These are phyloP conservation scores for Urocynchramus pylzowi DNA, from an alignment of 2,113 vertebrate species.

Conservation along the genomic window DNA sequence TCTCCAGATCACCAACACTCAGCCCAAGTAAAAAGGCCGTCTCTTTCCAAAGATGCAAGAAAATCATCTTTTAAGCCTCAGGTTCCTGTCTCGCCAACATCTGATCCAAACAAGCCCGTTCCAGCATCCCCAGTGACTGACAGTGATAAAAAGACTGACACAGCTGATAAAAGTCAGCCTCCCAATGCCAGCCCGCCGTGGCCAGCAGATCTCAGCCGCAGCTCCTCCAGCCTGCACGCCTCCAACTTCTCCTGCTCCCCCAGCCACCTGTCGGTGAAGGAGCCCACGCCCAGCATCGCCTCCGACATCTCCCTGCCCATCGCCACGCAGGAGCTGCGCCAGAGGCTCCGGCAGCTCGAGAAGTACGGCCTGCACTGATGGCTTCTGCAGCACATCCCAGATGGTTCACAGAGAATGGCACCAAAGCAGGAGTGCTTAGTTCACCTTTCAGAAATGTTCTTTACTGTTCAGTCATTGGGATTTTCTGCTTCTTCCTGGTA, in stretches of 20 bases:
- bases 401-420: fast-evolving
- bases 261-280: constrained; percentile 80
- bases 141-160: constrained; percentile 44
- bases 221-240: constrained; percentile 80
- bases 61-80: constrained; percentile 66
- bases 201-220: constrained; percentile 72
- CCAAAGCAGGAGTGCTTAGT: not conserved
- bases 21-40: constrained; percentile 79
- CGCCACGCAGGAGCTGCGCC: constrained; percentile 90
- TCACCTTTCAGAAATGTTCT: not conserved
- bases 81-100: constrained; percentile 23
- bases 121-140: constrained; percentile 68
- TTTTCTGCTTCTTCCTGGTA: not conserved
- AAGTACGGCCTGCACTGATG: constrained; percentile 75
- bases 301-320: constrained; percentile 92
- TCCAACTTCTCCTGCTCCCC: constrained; percentile 76
- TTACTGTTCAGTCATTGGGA: not conserved
- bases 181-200: constrained; percentile 62
- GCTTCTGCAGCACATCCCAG: not conserved
- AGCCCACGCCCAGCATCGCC: constrained; percentile 94
- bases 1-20: constrained; percentile 79
- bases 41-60: constrained; percentile 73
- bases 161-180: constrained; percentile 55
- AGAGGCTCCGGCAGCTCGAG: constrained; percentile 85
- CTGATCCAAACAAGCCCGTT: constrained; percentile 28